These are phyloP conservation scores for Ypsolopha sequella DNA, from an alignment of 2,888 invertebrate genomes.

Conservation along the genomic window DNA sequence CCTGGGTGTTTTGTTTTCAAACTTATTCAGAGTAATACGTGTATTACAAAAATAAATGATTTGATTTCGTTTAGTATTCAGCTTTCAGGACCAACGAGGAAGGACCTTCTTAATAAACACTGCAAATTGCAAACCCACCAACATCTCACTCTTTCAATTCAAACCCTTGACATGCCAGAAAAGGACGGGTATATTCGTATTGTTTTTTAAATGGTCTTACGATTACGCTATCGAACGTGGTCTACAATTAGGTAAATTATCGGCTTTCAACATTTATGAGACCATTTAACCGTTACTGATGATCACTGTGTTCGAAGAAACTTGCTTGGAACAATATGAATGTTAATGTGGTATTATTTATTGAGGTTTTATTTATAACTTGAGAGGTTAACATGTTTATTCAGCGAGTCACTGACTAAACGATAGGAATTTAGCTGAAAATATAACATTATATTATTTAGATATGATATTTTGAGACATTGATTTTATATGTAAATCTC, in stretches of 20 bases:
- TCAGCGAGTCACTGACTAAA: too few relatives aligned
- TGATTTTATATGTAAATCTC: too few relatives aligned
- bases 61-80: too few relatives aligned
- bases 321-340: too few relatives aligned
- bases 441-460: too few relatives aligned
- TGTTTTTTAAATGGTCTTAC: constrained; percentile 8
- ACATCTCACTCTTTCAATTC: constrained; percentile 14
- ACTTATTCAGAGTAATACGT: neutral
- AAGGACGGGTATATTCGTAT: constrained; percentile 14
- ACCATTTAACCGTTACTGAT: constrained; percentile 11
- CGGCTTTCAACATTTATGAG: constrained; percentile 35
- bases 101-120: constrained; percentile 4
- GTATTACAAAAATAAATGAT: too few relatives aligned
- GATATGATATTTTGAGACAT: too few relatives aligned
- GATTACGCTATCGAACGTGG: neutral
- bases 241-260: constrained; percentile 21
- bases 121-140: neutral
- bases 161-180: neutral
- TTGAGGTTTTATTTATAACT: too few relatives aligned
- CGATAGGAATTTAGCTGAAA: too few relatives aligned
- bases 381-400: too few relatives aligned
- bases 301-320: constrained; percentile 18
- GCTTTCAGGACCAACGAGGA: constrained; percentile 11
- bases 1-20: neutral
- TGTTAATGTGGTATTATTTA: too few relatives aligned